Evolutionary conservation across 2,888 invertebrate species (phyloP), one percentile per base, ranked within the genome.

Genomic region (Limnephilus auricula): DNA sequence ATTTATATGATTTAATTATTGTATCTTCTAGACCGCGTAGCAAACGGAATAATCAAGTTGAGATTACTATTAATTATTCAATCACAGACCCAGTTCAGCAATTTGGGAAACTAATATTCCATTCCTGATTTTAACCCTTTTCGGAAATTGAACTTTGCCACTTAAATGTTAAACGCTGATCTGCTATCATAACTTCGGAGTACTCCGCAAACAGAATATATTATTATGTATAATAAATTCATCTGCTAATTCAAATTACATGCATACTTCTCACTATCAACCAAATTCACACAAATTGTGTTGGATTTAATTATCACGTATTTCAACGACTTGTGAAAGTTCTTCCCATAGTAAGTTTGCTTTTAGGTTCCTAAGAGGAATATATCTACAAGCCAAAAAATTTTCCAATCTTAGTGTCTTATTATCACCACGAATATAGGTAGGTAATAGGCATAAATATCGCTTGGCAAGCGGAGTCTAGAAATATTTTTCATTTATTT

Each of bases 111-210:
- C 65, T 65, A 65, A 65, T 65, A 65, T 65, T 65, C 65, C 65
- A 65, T 65, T 65, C 65, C 65, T n/a, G 65, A 65, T 65, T 65
- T 65, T 65, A 65, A 65, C 65, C 65, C 65, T 65, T 65, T 65
- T 65, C 65, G 65, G 65, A 65, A n/a, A 65, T 65, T 65, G 65
- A 65, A 65, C 65, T 65, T 65, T 25, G n/a, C 65, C 65, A 65
- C 65, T 65, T 65, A 65, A 65, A 65, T 65, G 65, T 65, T 65
- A 9, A 65, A 9, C 65, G 65, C 65, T n/a, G 65, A n/a, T 65
- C 65, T 25, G 65, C 25, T 65, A 65, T 25, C n/a, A n/a, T n/a
- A n/a, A 65, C 65, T 65, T 65, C 4, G 25, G 65, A 65, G n/a
- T 65, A n/a, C n/a, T 65, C 65, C 65, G 65, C 65, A 25, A 65